Percentiles rank a stretch among this genome's conserved stretches.
phyloP scores from a whole-genome alignment of 2,888 invertebrate genomes.

The Oscheius sp. region DNA sequence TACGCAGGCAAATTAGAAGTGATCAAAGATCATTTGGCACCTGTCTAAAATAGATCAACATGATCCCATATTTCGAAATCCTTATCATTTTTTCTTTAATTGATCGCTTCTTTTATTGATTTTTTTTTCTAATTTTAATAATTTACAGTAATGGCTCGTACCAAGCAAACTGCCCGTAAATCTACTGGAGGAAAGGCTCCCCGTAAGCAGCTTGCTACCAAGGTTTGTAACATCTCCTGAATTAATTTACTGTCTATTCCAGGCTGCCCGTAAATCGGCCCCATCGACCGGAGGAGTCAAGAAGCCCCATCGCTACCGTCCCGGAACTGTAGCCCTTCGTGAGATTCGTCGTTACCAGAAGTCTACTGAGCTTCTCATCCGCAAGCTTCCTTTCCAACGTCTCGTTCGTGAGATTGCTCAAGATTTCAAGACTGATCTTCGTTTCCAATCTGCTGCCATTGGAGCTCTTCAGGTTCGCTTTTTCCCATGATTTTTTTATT shows the following conservation, averaged over 20 bases:
- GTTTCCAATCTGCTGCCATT: conserved; percentile 62
- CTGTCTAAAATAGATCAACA: too few relatives aligned
- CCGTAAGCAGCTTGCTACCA: conserved; percentile 70
- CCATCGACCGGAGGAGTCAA: conserved; percentile 89
- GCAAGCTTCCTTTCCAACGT: conserved; percentile 43
- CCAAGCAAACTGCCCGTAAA: conserved; percentile 68
- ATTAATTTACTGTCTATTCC: conserved; percentile 5
- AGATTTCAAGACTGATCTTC: conserved; percentile 65
- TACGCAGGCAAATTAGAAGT: too few relatives aligned
- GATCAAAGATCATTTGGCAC: too few relatives aligned
- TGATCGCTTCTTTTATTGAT: neutral
- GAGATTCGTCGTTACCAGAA: conserved; percentile 24
- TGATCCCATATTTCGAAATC: too few relatives aligned
- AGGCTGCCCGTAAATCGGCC: conserved; percentile 90
- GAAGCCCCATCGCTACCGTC: conserved; percentile 84
- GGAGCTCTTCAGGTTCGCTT: conserved; percentile 50
- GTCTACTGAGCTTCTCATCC: conserved; percentile 16
- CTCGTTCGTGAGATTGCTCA: conserved; percentile 64
- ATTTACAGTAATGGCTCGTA: conserved; percentile 59
- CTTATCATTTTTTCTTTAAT: neutral
- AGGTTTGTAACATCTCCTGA: conserved; percentile 43
- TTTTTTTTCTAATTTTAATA: neutral
- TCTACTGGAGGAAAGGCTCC: conserved; percentile 69
- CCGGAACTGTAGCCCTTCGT: conserved; percentile 18
- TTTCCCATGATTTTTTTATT: neutral